Base-by-base conservation (phyloP, 1,140 invertebrate genomes). In the Mya arenaria region DNA sequence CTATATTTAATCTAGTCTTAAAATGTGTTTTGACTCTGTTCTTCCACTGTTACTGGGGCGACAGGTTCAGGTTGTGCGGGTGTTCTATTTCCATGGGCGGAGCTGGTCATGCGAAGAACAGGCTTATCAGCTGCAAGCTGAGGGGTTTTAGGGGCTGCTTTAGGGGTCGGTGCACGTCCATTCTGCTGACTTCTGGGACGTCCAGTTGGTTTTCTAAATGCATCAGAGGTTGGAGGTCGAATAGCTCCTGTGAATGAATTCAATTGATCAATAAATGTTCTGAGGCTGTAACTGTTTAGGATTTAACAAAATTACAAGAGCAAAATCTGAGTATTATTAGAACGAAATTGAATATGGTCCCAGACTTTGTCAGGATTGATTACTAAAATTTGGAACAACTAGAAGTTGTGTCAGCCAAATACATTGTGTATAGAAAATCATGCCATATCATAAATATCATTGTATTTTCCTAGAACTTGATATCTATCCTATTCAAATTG, bases 1-100 rank as follows among this genome's bases (percentile, higher is more conserved):
- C n/a, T n/a, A n/a, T n/a, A n/a, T n/a, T n/a, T n/a, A n/a, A n/a
- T 28, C 58, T 2, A 28, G 1, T 23, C 23, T 82, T 75, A 75
- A 66, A 82, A 82, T 37, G 65, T 75, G 60, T 74, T 75, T 30
- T 56, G 48, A 44, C 63, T 68, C 23, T 6, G 10, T 41, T 68
- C 71, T 52, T 75, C 80, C 48, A 56, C 44, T 5, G 72, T 74
- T 82, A 71, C 80, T 15, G 80, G 72, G 72, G 52, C 71, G 73
- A 68, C 71, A n/a, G 72, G 65, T 68, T 36, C 62, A 19, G 71
- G 39, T 36, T 60, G 30, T 25, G 48, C 25, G 4, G 68, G 58
- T 28, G n/a, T 48, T 65, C 52, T 66, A 32, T 41, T 68, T 63
- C 80, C 80, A 17, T 82, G 72, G 6, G 72, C 80, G 37, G 80